Evolutionary conservation across 2,113 vertebrate species (phyloP), one percentile per base, ranked within the genome.

Genomic region (Cnemophilus loriae): DNA sequence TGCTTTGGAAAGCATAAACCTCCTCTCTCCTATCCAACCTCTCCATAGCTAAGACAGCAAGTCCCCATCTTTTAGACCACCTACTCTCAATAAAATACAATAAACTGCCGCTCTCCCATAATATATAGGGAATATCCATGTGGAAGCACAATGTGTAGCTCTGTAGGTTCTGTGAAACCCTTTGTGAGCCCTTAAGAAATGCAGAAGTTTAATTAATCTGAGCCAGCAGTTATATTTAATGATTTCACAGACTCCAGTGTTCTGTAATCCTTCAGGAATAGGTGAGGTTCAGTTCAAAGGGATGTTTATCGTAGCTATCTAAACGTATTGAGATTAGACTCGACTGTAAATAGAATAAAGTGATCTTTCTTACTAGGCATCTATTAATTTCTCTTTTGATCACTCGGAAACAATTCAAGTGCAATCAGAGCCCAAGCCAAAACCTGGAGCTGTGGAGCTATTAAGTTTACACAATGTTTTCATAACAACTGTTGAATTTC

Each of bases 321-420:
- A 81, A 95, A 93, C 17, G 37, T 61, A 73, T 80, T 88, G 65
- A 95, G 91, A 95, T 96, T 94, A 96, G 91, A 86, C 53, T 39
- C 56, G 7, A 46, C 32, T 91, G 90, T 67, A 95, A 94, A 94
- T 85, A 95, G 64, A 63, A 78, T 84, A 84, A 95, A 95, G 63
- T 71, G 75, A 91, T 53, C 50, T 91, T 96, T 95, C 81, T 95
- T 91, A 63, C 56, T 69, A 81, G 71, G 56, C 30, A 70, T 76
- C 77, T 95, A 81, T 83, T 90, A 88, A 91, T 91, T 83, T 85
- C 64, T 75, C 86, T 92, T 95, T 93, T 95, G 91, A 93, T 95
- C 76, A 82, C 35, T 92, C 7, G 3, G 87, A 96, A 97, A 93
- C 71, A 90, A 94, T 93, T 95, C 79, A 94, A 89, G 49, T 46